Evolutionary conservation across 1,140 invertebrate species (phyloP).

Genomic region (Ganaspis sp.): DNA sequence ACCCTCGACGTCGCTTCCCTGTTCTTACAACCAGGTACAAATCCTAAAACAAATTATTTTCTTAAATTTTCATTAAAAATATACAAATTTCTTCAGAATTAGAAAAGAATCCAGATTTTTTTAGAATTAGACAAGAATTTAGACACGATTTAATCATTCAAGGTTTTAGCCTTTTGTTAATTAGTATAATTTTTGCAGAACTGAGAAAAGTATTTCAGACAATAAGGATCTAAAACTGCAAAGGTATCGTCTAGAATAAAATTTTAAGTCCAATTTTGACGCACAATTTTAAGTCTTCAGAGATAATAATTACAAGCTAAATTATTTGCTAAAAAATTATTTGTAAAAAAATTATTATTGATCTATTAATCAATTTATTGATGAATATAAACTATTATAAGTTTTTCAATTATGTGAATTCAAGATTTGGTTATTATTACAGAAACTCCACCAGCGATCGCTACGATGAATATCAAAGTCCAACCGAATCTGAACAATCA

Average conservation of each 20-base stretch:
- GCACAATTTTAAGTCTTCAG: too few species aligned
- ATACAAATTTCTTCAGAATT: too few species aligned
- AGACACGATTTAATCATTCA: too few species aligned
- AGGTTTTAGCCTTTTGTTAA: neutral
- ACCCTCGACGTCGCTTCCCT: neutral
- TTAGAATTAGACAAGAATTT: too few species aligned
- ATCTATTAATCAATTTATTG: too few species aligned
- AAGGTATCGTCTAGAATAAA: neutral
- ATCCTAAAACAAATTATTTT: neutral
- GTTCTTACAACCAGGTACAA: neutral
- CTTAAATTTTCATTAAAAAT: neutral
- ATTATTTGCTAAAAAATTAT: too few species aligned
- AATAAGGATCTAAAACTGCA: conserved; percentile 16
- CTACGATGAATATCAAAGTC: conserved; percentile 36
- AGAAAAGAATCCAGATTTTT: too few species aligned
- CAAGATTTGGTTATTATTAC: too few species aligned
- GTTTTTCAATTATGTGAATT: too few species aligned
- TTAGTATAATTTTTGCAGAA: neutral
- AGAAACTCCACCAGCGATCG: conserved; percentile 39
- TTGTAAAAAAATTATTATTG: neutral
- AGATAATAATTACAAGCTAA: too few species aligned
- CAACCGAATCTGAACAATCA: conserved; percentile 28
- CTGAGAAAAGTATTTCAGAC: neutral
- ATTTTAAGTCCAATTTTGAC: too few species aligned
- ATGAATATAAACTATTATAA: too few species aligned